These are phyloP conservation scores for Eurystomus gularis DNA, from an alignment of 2,113 vertebrate species.

Conservation along the genomic window DNA sequence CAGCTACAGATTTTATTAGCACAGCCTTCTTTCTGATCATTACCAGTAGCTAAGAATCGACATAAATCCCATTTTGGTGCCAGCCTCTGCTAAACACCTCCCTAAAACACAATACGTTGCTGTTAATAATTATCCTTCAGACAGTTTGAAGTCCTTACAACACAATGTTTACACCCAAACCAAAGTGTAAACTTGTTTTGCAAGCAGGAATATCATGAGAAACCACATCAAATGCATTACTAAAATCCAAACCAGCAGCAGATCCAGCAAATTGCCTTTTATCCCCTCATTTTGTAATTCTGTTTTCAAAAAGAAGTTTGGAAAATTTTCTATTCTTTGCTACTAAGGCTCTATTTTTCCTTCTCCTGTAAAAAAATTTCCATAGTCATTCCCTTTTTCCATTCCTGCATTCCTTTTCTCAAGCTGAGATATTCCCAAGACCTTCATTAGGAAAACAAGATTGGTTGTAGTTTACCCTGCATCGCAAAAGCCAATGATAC, in stretches of 20 bases:
- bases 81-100: background rate
- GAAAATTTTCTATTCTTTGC: slow-evolving; percentile 12
- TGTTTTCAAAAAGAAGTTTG: slow-evolving; percentile 20
- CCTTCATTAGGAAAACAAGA: background rate
- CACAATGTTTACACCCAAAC: background rate
- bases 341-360: background rate
- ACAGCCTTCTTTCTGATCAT: background rate
- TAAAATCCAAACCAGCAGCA: slow-evolving; percentile 12
- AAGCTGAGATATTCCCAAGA: background rate
- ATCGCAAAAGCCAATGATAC: background rate
- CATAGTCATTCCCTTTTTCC: background rate
- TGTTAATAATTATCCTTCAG: slow-evolving; percentile 15
- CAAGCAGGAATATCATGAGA: slow-evolving; percentile 4
- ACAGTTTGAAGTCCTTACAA: background rate
- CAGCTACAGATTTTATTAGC: background rate
- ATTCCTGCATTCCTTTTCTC: background rate
- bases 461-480: background rate
- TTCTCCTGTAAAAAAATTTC: background rate
- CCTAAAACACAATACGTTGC: fast-evolving
- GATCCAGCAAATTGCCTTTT: slow-evolving; percentile 10
- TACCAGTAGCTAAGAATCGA: background rate
- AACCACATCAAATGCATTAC: slow-evolving; percentile 31
- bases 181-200: slow-evolving; percentile 37
- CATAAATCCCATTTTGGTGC: background rate
- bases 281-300: slow-evolving; percentile 33